phyloP scores from a whole-genome alignment of 2,797 vertebrate species.

The Rhinoraja longicauda region DNA sequence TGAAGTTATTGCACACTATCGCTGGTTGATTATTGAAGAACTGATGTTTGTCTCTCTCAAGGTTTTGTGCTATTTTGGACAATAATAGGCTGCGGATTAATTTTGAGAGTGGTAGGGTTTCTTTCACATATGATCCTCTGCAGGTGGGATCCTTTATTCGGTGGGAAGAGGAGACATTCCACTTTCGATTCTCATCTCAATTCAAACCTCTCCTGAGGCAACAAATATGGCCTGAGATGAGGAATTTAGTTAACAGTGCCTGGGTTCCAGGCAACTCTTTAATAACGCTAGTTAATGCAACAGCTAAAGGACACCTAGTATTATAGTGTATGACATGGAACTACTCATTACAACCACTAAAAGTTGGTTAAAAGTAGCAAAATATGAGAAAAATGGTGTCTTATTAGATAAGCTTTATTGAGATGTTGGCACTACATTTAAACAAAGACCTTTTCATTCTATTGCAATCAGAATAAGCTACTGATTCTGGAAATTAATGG shows the following conservation, averaged over 20 bases:
- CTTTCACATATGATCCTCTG: constrained; percentile 9
- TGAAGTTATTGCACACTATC: not conserved
- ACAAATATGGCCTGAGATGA: not conserved
- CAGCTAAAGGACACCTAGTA: not conserved
- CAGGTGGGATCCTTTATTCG: not conserved
- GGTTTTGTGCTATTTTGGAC: not conserved
- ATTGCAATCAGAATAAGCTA: not conserved
- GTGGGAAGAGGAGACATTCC: not conserved
- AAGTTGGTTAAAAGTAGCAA: not conserved
- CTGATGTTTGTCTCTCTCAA: not conserved
- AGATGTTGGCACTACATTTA: not conserved
- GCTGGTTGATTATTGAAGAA: not conserved
- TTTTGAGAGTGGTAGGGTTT: not conserved
- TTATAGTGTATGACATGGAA: not conserved
- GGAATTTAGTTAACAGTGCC: not conserved
- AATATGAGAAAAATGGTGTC: not conserved
- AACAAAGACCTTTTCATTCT: not conserved
- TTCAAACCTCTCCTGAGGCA: not conserved
- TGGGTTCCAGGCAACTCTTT: not conserved
- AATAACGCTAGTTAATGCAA: not conserved
- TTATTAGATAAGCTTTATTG: not conserved
- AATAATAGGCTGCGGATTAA: not conserved
- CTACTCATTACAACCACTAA: not conserved
- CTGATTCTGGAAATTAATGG: not conserved
- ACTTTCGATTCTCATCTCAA: not conserved